Percentiles rank a stretch among this genome's conserved stretches.
Conservation (phyloP, 2,888 invertebrate species). For the Litoditis marina region DNA sequence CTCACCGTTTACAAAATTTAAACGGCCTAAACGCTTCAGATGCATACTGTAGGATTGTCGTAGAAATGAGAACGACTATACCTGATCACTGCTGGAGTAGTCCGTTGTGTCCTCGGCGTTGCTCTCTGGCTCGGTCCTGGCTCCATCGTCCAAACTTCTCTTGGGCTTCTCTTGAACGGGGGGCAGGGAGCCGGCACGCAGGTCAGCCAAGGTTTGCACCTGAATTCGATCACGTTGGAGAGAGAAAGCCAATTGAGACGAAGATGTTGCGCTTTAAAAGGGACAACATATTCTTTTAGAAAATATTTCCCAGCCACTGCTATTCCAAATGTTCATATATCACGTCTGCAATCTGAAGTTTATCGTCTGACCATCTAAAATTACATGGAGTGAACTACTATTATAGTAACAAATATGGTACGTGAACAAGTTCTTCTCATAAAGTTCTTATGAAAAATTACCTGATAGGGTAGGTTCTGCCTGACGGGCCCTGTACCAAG, state of each 20-base stretch:
- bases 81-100: conserved; percentile 55
- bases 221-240: too few relatives aligned
- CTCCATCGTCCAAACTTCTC: conserved; percentile 30
- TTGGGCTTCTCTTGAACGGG: conserved; percentile 33
- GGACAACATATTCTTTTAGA: too few relatives aligned
- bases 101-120: conserved; percentile 60
- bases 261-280: neutral
- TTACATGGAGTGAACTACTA: too few relatives aligned
- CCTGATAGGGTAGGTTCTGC: conserved; percentile 48
- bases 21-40: too few relatives aligned
- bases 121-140: conserved; percentile 56
- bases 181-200: conserved; percentile 54
- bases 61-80: conserved; percentile 3
- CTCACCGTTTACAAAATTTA: neutral
- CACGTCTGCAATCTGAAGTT: too few relatives aligned
- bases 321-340: too few relatives aligned
- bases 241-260: too few relatives aligned
- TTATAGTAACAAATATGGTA: too few relatives aligned
- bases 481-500: conserved; percentile 31
- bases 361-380: too few relatives aligned
- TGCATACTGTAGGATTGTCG: neutral
- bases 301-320: too few relatives aligned
- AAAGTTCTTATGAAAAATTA: too few relatives aligned
- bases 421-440: too few relatives aligned
- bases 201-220: conserved; percentile 54